Evolutionary conservation across 2,888 invertebrate species (phyloP), one percentile per base, ranked within the genome.

Genomic region (Coremacera marginata): DNA sequence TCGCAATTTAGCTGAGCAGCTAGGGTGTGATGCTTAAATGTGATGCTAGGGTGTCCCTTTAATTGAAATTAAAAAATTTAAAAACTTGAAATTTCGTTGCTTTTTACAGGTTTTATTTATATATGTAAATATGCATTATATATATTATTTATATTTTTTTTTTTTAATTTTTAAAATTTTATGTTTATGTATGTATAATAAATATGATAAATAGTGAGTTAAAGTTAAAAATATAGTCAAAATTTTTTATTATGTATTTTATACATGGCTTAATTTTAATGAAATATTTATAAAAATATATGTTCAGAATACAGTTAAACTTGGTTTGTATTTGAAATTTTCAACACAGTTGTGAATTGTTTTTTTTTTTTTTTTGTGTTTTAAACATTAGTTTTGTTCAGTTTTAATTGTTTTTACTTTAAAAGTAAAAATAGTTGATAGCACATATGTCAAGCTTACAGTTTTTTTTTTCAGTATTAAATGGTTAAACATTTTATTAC

Each of bases 261-360:
- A 76, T 77, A 81, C 75, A 80, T 81, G 73, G 19, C 16, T 72
- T 79, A 82, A 86, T 84, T 82, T 81, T 78, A 76, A 14, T 74
- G 25, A 70, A 67, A 75, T 11, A 72, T 75, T 57, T 68, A 74
- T 76, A 44, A 75, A 37, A 67, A 37, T 37, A 34, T 65, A 68
- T 68, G 68, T 84, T 79, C 77, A 78, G 52, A 70, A 67, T 73
- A 52, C 5, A 74, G 65, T 52, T 55, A 19, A 74, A 37, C 31
- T 44, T 55, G 19, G 65, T 76, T 80, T 80, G 83, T 86, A 85
- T 85, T 86, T 85, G 70, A 71, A 86, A 86, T 85, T 85, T 83
- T 81, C 84, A 85, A 86, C 85, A 86, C 86, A 85, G 85, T 80
- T 84, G 78, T 77, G 75, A 62, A 51, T 68, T 70, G 76, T 73